Base-by-base conservation (phyloP, 92 coral and sea anemone species). In the Porites cylindrica region DNA sequence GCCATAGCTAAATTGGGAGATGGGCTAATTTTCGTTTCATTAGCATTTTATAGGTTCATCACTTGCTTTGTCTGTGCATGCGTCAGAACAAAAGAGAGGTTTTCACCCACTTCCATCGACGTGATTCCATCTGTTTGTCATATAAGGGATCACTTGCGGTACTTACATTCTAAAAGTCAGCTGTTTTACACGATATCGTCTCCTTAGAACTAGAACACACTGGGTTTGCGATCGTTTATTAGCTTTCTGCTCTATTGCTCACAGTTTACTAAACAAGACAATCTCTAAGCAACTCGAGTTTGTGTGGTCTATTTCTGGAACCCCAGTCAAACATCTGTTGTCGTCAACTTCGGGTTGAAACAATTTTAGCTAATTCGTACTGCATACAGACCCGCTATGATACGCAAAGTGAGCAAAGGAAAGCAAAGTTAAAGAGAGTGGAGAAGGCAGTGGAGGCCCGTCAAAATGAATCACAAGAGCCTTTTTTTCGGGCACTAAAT, bases 31-130 rank as follows among this genome's bases (percentile, higher is more conserved):
- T 56, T 65, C 21, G 60, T 43, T 10, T 78, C 21, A 79, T 79
- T 79, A 62, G 19, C 83, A 79, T 79, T 77, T 67, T 51, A 65
- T 85, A 24, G 68, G 77, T 51, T 77, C 29, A 77, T 70, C 81
- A 43, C 17, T 72, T 66, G 83, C 53, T 76, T 85, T 19, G 43
- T 13, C 71, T 70, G 60, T 63, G 73, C 20, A 26, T 60, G 56
- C 16, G 66, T 65, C 61, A 76, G 66, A 82, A 82, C 68, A 32
- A 77, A 77, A 52, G 52, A 51, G 63, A 52, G 3, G 61, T 24
- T 32, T 18, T 52, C 12, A 17, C 24, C 32, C 56, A 47, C 82
- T 79, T 79, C 72, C 82, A 59, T 65, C 32, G 72, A 67, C 72
- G 72, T 12, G 21, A 73, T 52, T 62, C 56, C 52, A 32, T 23